Evolutionary conservation across 2,797 vertebrate genomes (phyloP).

Genomic region (Rhinella marina): DNA sequence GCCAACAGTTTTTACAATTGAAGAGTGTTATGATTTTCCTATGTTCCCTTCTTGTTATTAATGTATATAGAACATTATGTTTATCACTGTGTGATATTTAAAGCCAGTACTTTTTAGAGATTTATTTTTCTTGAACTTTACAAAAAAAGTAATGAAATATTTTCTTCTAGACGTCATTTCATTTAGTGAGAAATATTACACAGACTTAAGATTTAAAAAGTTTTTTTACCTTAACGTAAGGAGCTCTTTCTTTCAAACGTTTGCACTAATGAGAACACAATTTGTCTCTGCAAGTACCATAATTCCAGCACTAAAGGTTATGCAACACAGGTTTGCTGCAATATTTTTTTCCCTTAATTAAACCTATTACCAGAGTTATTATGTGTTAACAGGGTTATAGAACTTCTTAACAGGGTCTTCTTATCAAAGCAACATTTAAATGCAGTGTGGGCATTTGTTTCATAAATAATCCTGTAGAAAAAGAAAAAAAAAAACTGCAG

Average conservation of each 20-base stretch:
- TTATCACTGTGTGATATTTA: slow-evolving; percentile 58
- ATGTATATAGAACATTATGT: slow-evolving; percentile 41
- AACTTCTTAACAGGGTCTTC: slow-evolving; percentile 42
- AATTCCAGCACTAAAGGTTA: background rate
- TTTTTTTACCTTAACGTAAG: slow-evolving; percentile 15
- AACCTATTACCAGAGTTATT: slow-evolving; percentile 7
- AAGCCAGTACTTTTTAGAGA: slow-evolving; percentile 57
- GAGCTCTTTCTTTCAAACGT: slow-evolving; percentile 12
- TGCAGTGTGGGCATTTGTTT: slow-evolving; percentile 44
- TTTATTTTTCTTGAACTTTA: slow-evolving; percentile 49
- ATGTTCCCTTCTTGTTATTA: slow-evolving; percentile 3
- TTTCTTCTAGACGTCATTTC: slow-evolving; percentile 37
- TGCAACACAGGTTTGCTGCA: slow-evolving; percentile 26
- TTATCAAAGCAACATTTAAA: slow-evolving; percentile 24
- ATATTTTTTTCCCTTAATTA: background rate
- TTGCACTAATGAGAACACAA: slow-evolving; percentile 26
- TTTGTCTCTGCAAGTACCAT: slow-evolving; percentile 4
- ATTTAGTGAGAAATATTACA: slow-evolving; percentile 29
- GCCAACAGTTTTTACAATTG: background rate
- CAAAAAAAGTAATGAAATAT: background rate
- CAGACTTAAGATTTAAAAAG: background rate
- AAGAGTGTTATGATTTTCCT: background rate
- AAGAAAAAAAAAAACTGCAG: background rate
- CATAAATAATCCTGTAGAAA: slow-evolving; percentile 37
- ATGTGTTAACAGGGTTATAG: slow-evolving; percentile 39